A percentile compares a stretch with the other conserved stretches of the same genome.
Evolutionary conservation across 1,140 invertebrate genomes (phyloP).

Genomic region (Drosophila mojavensis): DNA sequence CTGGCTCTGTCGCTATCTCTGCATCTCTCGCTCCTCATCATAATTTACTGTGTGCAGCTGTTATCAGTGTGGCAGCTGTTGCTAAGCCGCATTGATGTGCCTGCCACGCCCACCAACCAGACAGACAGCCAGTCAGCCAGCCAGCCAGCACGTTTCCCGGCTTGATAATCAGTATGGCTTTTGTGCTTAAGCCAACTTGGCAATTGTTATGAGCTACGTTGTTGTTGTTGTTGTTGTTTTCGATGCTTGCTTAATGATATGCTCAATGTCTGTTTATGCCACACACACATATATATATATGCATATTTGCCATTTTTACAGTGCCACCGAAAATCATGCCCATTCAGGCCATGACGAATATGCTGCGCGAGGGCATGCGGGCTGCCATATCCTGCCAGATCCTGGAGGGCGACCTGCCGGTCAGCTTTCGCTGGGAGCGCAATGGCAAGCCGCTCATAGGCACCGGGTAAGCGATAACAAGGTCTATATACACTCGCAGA

Average conservation of each 20-base stretch:
- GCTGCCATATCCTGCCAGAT: constrained; percentile 97
- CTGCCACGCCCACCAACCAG: constrained; percentile 48
- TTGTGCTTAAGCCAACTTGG: constrained; percentile 67
- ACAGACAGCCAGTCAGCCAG: neutral
- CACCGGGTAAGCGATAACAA: constrained; percentile 65
- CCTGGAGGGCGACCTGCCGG: constrained; percentile 96
- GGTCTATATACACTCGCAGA: neutral
- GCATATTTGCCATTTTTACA: constrained; percentile 78
- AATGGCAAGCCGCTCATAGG: constrained; percentile 88
- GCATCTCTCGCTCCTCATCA: constrained; percentile 62
- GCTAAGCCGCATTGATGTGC: constrained; percentile 74
- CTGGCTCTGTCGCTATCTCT: neutral
- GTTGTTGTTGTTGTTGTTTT: constrained; percentile 1
- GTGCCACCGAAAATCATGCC: constrained; percentile 95
- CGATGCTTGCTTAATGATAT: constrained; percentile 17
- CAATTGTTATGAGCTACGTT: constrained; percentile 55
- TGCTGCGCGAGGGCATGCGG: constrained; percentile 94
- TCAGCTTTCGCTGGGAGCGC: constrained; percentile 93
- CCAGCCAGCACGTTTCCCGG: neutral
- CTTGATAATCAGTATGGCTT: constrained; percentile 54
- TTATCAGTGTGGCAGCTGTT: constrained; percentile 66
- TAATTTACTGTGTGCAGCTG: constrained; percentile 62
- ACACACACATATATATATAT: neutral
- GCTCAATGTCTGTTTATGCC: neutral
- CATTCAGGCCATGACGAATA: constrained; percentile 91